Conservation (phyloP, 2,797 vertebrate genomes). For the Falco columbarius region DNA sequence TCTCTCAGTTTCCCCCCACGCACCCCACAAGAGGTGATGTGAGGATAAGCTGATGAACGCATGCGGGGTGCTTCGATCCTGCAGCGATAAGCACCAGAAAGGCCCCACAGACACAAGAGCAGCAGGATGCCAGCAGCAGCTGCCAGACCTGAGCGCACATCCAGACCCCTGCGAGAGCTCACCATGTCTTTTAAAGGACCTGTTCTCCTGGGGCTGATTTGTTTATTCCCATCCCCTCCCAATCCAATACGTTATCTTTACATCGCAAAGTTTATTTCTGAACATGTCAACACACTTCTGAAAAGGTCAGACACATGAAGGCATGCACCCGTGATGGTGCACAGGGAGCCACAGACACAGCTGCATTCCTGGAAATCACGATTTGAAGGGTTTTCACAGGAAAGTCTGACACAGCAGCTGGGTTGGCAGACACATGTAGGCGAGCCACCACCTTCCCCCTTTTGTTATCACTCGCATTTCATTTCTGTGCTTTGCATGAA, state of each 20-base stretch:
- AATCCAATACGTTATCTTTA: constrained; percentile 62
- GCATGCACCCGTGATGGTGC: neutral
- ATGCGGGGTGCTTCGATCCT: neutral
- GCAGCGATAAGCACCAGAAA: neutral
- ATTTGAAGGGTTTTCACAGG: neutral
- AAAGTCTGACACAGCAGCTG: neutral
- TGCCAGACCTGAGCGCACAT: neutral
- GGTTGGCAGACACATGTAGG: neutral
- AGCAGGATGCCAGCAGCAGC: neutral
- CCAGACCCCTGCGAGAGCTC: neutral
- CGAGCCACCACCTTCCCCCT: neutral
- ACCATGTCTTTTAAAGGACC: constrained; percentile 58
- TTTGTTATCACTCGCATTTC: constrained; percentile 13
- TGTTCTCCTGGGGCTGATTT: neutral
- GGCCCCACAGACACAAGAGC: neutral
- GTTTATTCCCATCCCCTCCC: constrained; percentile 48
- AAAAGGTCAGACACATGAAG: constrained; percentile 76
- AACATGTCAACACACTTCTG: constrained; percentile 73
- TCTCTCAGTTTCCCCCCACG: neutral
- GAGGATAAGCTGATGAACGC: neutral
- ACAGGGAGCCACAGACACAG: neutral
- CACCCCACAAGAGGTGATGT: neutral
- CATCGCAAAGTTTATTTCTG: constrained; percentile 74
- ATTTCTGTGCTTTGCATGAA: neutral
- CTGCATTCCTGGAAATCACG: constrained; percentile 5